Evolutionary conservation across 1,140 invertebrate species (phyloP).

Genomic region (Brachionus sp.): DNA sequence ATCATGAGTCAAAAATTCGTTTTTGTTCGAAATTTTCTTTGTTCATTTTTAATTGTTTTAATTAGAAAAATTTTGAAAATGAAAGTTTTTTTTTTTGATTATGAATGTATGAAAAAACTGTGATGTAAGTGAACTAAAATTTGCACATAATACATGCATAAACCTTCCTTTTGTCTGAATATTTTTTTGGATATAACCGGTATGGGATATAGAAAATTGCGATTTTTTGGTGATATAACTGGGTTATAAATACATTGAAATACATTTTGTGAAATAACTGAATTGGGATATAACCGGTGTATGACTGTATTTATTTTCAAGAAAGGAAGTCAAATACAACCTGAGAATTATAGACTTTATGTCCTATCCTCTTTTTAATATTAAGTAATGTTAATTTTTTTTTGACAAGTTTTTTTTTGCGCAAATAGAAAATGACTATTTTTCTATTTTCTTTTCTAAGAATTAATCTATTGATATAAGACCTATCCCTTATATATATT

Average conservation of each 20-base stretch:
- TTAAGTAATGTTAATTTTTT: too few relatives aligned
- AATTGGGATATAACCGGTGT: conserved; percentile 7
- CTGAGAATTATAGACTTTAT: too few relatives aligned
- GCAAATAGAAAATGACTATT: too few relatives aligned
- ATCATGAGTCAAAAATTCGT: background rate
- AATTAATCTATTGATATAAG: too few relatives aligned
- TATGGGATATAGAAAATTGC: background rate
- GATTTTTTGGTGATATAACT: background rate
- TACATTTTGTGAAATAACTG: background rate
- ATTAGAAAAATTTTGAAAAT: background rate
- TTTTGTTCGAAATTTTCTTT: background rate
- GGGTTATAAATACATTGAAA: background rate
- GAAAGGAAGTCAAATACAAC: too few relatives aligned
- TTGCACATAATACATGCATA: background rate
- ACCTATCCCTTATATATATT: too few relatives aligned
- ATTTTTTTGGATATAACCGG: conserved; percentile 12
- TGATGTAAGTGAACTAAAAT: conserved; percentile 5
- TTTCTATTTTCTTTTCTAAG: too few relatives aligned
- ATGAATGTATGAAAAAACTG: background rate
- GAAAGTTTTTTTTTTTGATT: conserved; percentile 7
- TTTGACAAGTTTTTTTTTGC: too few relatives aligned
- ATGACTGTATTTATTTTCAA: too few relatives aligned
- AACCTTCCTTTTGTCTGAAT: background rate
- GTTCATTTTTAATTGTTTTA: conserved; percentile 18
- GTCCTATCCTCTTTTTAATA: too few relatives aligned